phyloP scores from a whole-genome alignment of 2,888 invertebrate species.

The Sarcophaga rosellei region DNA sequence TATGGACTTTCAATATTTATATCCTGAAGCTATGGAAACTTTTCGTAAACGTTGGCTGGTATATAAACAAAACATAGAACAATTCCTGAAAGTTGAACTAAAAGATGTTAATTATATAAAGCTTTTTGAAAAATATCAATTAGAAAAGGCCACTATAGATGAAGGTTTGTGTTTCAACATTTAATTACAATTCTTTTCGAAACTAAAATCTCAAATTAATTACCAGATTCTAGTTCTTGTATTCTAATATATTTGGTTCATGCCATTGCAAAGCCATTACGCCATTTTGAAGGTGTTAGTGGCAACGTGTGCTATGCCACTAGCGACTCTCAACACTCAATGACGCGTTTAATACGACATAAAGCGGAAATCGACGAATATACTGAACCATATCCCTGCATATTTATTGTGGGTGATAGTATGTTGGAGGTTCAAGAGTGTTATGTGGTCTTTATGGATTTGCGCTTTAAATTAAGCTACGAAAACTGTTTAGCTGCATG shows the following conservation, averaged over 20 bases:
- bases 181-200: no score
- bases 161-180: conserved; percentile 17
- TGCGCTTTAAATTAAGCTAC: conserved; percentile 45
- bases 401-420: conserved; percentile 50
- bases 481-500: conserved; percentile 36
- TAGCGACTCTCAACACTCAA: conserved; percentile 47
- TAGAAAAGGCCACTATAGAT: background rate
- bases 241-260: conserved; percentile 51
- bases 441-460: conserved; percentile 44
- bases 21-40: conserved; percentile 23
- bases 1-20: conserved; percentile 43
- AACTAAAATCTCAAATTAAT: background rate
- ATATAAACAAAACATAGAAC: conserved; percentile 43
- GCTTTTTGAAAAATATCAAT: conserved; percentile 37
- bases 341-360: conserved; percentile 33
- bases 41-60: conserved; percentile 50
- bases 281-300: no score
- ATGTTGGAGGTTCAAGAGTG: conserved; percentile 30
- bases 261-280: conserved; percentile 37
- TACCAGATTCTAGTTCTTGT: conserved; percentile 42
- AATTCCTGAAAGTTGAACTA: conserved; percentile 41
- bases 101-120: conserved; percentile 43
- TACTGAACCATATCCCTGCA: conserved; percentile 43
- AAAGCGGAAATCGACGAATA: conserved; percentile 25
- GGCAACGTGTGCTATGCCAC: conserved; percentile 28